Evolutionary conservation across 35 echinoderm and acorn worm species (phyloP).

Genomic region (Diadema setosum): DNA sequence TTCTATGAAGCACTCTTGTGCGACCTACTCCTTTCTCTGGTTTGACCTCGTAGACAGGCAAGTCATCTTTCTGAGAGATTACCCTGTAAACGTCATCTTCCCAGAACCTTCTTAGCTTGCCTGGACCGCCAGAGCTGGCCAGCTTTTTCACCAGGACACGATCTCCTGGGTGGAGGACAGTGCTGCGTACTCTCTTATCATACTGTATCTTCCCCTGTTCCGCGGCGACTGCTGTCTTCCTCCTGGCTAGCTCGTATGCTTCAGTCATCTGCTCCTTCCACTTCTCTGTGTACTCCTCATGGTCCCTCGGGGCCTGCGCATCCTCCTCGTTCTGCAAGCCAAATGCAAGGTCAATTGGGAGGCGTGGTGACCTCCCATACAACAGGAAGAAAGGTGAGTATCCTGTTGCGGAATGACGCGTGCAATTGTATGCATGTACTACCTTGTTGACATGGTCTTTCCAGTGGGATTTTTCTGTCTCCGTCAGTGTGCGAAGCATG

Average conservation of each 20-base stretch:
- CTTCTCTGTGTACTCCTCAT: slow-evolving; percentile 20
- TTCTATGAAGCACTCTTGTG: slow-evolving; percentile 38
- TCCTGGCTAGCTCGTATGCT: slow-evolving; percentile 33
- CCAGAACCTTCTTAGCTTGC: slow-evolving; percentile 46
- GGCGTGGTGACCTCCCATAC: slow-evolving; percentile 32
- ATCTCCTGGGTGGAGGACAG: background rate
- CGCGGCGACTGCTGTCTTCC: slow-evolving; percentile 11
- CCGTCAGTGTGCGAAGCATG: slow-evolving; percentile 49
- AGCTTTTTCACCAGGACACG: slow-evolving; percentile 58
- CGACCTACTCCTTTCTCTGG: slow-evolving; percentile 17
- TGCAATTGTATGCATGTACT: slow-evolving; percentile 58
- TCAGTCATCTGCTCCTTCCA: slow-evolving; percentile 49
- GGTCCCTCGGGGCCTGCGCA: background rate
- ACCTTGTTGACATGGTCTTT: slow-evolving; percentile 25
- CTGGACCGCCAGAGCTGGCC: slow-evolving; percentile 14
- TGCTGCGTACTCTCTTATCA: background rate
- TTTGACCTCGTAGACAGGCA: slow-evolving; percentile 60
- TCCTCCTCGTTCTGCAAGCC: background rate
- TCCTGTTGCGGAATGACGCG: slow-evolving; percentile 33
- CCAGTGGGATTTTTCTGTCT: slow-evolving; percentile 48
- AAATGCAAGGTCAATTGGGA: slow-evolving; percentile 51
- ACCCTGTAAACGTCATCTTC: slow-evolving; percentile 34
- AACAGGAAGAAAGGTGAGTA: slow-evolving; percentile 52
- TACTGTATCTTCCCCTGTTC: slow-evolving; percentile 1
- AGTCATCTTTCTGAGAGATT: background rate